Evolutionary conservation across 1,140 invertebrate genomes (phyloP).

Genomic region (Scaptodrosophila lebanonensis): DNA sequence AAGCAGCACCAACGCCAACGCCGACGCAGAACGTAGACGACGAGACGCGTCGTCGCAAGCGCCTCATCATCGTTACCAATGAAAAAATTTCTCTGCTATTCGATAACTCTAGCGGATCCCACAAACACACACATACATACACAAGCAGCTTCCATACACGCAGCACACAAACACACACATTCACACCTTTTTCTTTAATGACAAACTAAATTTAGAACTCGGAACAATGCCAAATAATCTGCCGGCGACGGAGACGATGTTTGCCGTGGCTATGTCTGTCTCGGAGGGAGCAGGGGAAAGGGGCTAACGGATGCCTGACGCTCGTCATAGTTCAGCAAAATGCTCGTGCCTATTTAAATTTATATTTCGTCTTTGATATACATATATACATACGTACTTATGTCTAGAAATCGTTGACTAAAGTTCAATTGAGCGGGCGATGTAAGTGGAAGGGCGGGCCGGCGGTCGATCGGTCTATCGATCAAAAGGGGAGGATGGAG

Average conservation of each 20-base stretch:
- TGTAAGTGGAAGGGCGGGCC: no score
- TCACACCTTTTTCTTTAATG: conserved; percentile 64
- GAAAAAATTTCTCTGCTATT: conserved; percentile 32
- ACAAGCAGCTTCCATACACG: conserved; percentile 2
- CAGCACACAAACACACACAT: conserved; percentile 23
- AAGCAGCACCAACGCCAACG: conserved; percentile 32
- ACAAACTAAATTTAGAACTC: conserved; percentile 75
- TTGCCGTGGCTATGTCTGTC: conserved; percentile 4
- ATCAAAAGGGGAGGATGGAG: no score
- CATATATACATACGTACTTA: not conserved
- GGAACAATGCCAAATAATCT: conserved; percentile 75
- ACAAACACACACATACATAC: conserved; percentile 16
- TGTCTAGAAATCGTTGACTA: conserved; percentile 43
- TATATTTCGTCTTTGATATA: no score
- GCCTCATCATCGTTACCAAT: conserved; percentile 29
- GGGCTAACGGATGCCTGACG: conserved; percentile 6
- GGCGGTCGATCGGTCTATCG: no score
- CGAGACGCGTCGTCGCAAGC: conserved; percentile 14
- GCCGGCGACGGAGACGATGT: conserved; percentile 51
- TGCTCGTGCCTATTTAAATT: no score
- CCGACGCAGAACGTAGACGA: conserved; percentile 33
- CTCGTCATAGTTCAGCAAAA: conserved; percentile 41
- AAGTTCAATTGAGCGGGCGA: conserved; percentile 41
- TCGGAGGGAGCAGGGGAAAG: not conserved
- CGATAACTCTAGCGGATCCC: conserved; percentile 20